Evolutionary conservation across 2,888 invertebrate species (phyloP), one percentile per base, ranked within the genome.

Genomic region (Lepidochitona cinerea): DNA sequence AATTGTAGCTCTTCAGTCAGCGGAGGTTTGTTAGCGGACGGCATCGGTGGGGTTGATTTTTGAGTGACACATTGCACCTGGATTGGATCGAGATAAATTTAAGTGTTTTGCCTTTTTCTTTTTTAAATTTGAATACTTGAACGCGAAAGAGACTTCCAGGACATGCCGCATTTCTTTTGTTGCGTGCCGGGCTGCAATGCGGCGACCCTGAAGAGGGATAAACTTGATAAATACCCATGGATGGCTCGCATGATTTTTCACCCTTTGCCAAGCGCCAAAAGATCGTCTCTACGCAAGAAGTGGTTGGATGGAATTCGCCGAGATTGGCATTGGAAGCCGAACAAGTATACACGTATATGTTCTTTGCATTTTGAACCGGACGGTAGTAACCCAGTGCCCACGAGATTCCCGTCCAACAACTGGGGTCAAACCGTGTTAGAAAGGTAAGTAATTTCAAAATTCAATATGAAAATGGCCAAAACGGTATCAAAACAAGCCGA

Each of bases 351-450:
- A 18, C 18, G 59, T 14, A 54, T 72, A 23, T 72, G 72, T 49
- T 73, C 69, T 32, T 52, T 69, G 9, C 73, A 73, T 35, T 73
- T 73, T 29, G 64, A 29, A 14, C n/a, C n/a, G n/a, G n/a, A n/a
- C n/a, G n/a, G n/a, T n/a, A n/a, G n/a, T n/a, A 26, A 12, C 64
- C 14, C 14, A 1, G 3, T 64, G 64, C 64, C 64, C 26, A 64
- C 64, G 1, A 18, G n/a, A 29, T 64, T 64, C 26, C 33, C 9
- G 29, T 64, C 18, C n/a, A 64, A 64, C n/a, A n/a, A n/a, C n/a
- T n/a, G n/a, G n/a, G n/a, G n/a, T n/a, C n/a, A n/a, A n/a, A n/a
- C n/a, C n/a, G n/a, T n/a, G n/a, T n/a, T n/a, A n/a, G n/a, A n/a
- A n/a, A n/a, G n/a, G n/a, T n/a, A n/a, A n/a, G n/a, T n/a, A n/a